Base-by-base conservation (phyloP, 2,888 invertebrate genomes). In the Pyralis farinalis region DNA sequence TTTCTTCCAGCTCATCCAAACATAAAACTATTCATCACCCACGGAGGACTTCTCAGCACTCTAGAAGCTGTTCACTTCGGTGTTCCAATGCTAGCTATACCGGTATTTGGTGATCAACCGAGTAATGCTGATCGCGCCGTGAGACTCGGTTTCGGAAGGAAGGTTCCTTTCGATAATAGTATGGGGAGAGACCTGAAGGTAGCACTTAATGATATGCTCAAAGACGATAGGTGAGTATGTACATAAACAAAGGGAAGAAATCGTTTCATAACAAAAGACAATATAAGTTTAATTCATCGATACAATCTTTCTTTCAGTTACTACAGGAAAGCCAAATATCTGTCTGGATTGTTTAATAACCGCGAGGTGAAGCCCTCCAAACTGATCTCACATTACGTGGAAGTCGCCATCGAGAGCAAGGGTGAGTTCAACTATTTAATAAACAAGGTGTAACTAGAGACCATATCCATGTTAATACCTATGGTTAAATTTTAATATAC, bases 41-140 rank as follows among this genome's bases (percentile, higher is more conserved):
- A 76, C 44, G 71, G 72, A 0, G 75, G 75, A 1, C 46, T 70
- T 1, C 64, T 76, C 0, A 73, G 73, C 44, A 60, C 57, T 0
- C 21, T 71, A 1, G 75, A 76, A 37, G 69, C 75, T 0, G 12
- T 71, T 0, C 49, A 60, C 9, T 53, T 49, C n/a, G 81, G 81
- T 0, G 71, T 83, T 0, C 81, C 82, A 0, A 38, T 80, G 0
- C 51, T 83, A 7, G 70, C 71, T 0, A 42, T 80, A 0, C 82
- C 82, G 0, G 63, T 82, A 7, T 82, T 72, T 16, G 82, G 71
- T 1, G 83, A 83, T 47, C 83, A 83, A 54, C 72, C 65, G 0
- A 43, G 46, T 5, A 81, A 82, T 44, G 77, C 81, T 0, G 54
- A 53, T 4, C 54, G 66, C 0, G 66, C 68, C 0, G 59, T 46